Evolutionary conservation across 1,140 invertebrate species (phyloP).

Genomic region (Marisa cornuarietis): DNA sequence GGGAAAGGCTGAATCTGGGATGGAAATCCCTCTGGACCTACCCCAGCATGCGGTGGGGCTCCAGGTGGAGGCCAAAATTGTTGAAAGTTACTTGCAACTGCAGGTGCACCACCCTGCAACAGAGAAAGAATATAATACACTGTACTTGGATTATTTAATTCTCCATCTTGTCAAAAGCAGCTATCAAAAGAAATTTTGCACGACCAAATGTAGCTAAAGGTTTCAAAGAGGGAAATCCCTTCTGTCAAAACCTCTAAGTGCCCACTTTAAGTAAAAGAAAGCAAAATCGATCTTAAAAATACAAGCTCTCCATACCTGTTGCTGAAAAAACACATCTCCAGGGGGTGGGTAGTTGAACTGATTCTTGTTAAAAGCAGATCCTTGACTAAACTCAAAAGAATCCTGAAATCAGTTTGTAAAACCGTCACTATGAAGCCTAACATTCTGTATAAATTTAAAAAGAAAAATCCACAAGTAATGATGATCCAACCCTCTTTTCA

Average conservation of each 20-base stretch:
- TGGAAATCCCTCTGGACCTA: background rate
- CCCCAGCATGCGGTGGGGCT: background rate
- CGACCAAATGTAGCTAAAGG: too few species aligned
- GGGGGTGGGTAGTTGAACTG: constrained; percentile 13
- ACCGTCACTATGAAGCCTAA: background rate
- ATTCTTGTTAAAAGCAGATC: constrained; percentile 5
- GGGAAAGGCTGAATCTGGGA: constrained; percentile 2
- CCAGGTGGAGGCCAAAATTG: constrained; percentile 12
- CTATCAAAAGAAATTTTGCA: too few species aligned
- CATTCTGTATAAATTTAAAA: background rate
- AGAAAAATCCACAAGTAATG: too few species aligned
- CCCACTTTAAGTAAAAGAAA: too few species aligned
- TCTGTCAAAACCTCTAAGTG: too few species aligned
- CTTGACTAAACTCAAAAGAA: constrained; percentile 13
- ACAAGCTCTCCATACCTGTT: too few species aligned
- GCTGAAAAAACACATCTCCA: constrained; percentile 15
- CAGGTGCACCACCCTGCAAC: constrained; percentile 4
- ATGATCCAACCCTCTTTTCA: too few species aligned
- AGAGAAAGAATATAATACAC: too few species aligned
- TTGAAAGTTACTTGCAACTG: constrained; percentile 9
- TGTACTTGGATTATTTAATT: too few species aligned
- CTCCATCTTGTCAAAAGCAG: too few species aligned
- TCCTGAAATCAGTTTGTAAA: constrained; percentile 4
- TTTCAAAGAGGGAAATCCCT: too few species aligned
- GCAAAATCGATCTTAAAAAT: too few species aligned